Evolutionary conservation across 2,888 invertebrate species (phyloP).

Genomic region (Elegia similella): DNA sequence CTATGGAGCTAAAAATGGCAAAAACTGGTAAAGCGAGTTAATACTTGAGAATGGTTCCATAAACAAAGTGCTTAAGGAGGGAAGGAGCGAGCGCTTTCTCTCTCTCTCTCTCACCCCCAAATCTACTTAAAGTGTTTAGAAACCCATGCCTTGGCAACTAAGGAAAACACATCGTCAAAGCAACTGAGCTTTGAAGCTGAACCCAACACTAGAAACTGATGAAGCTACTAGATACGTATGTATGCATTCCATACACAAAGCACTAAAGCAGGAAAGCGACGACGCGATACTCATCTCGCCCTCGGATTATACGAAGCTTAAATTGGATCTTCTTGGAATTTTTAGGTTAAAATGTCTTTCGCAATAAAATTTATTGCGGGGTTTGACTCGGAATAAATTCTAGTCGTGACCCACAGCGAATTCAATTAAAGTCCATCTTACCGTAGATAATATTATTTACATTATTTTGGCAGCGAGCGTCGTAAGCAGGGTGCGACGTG

Average conservation of each 20-base stretch:
- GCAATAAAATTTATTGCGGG: constrained; percentile 71
- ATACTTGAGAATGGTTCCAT: too few relatives aligned
- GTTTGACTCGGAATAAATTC: constrained; percentile 64
- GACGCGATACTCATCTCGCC: constrained; percentile 62
- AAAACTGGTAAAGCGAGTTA: too few relatives aligned
- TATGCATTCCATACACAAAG: constrained; percentile 25
- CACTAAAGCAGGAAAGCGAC: constrained; percentile 18
- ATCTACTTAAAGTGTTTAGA: too few relatives aligned
- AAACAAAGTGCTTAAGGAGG: too few relatives aligned
- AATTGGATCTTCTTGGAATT: constrained; percentile 73
- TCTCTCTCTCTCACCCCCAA: too few relatives aligned
- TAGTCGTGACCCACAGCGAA: constrained; percentile 60
- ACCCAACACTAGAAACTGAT: constrained; percentile 29
- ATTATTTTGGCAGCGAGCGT: constrained; percentile 37
- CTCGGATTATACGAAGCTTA: constrained; percentile 66
- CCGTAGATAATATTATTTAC: constrained; percentile 54
- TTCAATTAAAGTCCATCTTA: constrained; percentile 64
- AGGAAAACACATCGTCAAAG: too few relatives aligned
- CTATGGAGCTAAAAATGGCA: too few relatives aligned
- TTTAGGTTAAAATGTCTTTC: constrained; percentile 66
- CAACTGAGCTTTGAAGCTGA: constrained; percentile 31
- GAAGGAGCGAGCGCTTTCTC: too few relatives aligned
- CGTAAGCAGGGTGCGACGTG: constrained; percentile 14
- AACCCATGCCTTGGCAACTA: too few relatives aligned
- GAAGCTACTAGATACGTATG: constrained; percentile 32